A percentile compares a stretch with the other conserved stretches of the same genome.
These are phyloP conservation scores for Melospiza melodia DNA, from an alignment of 2,113 vertebrate species.

Conservation along the genomic window DNA sequence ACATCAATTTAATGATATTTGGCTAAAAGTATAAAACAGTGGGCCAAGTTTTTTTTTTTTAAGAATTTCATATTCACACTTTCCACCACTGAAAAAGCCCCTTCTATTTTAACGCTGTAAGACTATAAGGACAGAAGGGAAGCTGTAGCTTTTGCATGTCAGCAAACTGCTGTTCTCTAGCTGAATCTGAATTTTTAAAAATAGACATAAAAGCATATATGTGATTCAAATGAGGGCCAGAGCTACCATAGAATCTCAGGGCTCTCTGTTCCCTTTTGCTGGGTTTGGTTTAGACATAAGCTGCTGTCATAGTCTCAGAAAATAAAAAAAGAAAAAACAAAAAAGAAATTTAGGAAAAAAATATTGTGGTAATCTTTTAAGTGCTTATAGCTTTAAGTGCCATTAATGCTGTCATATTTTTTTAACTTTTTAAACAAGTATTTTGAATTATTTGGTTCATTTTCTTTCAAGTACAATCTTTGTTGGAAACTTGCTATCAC, in stretches of 20 bases:
- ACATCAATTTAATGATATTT: slow-evolving; percentile 20
- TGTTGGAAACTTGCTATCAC: slow-evolving; percentile 11
- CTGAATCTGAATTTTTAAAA: slow-evolving; percentile 55
- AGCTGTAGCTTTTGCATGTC: slow-evolving; percentile 75
- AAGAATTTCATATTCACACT: slow-evolving; percentile 51
- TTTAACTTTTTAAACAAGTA: slow-evolving; percentile 63
- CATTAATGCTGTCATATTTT: slow-evolving; percentile 77
- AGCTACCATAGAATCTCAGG: slow-evolving; percentile 75
- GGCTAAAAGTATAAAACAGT: slow-evolving; percentile 33
- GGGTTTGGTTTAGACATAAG: slow-evolving; percentile 57
- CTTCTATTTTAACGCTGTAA: slow-evolving; percentile 59
- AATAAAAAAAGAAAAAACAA: neutral
- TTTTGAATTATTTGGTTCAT: slow-evolving; percentile 56
- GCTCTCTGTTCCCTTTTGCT: slow-evolving; percentile 67
- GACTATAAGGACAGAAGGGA: slow-evolving; percentile 52
- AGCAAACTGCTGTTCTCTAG: slow-evolving; percentile 69
- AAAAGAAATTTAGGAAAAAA: neutral
- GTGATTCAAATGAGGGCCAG: slow-evolving; percentile 51
- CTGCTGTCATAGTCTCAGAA: slow-evolving; percentile 27
- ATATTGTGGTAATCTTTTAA: slow-evolving; percentile 63
- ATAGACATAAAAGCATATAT: slow-evolving; percentile 45
- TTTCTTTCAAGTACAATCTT: slow-evolving; percentile 17
- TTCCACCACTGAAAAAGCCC: slow-evolving; percentile 46
- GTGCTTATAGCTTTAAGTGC: slow-evolving; percentile 83
- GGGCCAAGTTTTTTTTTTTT: neutral